Percentiles rank a stretch among this genome's conserved stretches.
Evolutionary conservation across 2,888 invertebrate species (phyloP).

Genomic region (Phyllotreta striolata): DNA sequence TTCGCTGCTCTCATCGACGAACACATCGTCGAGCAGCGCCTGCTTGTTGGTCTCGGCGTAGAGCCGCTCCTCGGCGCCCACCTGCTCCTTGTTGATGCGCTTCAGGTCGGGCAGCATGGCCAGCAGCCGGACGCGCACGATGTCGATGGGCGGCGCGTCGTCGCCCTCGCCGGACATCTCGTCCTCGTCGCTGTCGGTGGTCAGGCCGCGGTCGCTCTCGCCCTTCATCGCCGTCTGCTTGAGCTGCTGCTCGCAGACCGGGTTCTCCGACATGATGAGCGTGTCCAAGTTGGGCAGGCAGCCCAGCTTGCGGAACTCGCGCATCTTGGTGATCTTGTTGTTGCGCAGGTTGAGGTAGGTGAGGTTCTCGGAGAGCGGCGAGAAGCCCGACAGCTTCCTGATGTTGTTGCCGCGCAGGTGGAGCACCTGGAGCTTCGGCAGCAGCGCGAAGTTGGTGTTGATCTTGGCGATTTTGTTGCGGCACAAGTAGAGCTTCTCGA

Average conservation of each 20-base stretch:
- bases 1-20: slow-evolving; percentile 55
- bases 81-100: slow-evolving; percentile 65
- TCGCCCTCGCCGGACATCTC: slow-evolving; percentile 51
- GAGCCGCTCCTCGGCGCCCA: slow-evolving; percentile 65
- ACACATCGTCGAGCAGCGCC: slow-evolving; percentile 52
- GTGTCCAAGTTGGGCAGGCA: slow-evolving; percentile 63
- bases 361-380: slow-evolving; percentile 59
- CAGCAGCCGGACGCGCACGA: slow-evolving; percentile 56
- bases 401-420: slow-evolving; percentile 77
- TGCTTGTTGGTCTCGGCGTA: slow-evolving; percentile 48
- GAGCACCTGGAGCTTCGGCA: slow-evolving; percentile 71
- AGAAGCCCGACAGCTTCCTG: slow-evolving; percentile 65
- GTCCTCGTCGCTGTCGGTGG: slow-evolving; percentile 35
- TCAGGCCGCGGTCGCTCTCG: background rate
- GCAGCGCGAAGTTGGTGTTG: slow-evolving; percentile 64
- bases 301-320: slow-evolving; percentile 65
- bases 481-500: slow-evolving; percentile 76
- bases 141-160: slow-evolving; percentile 56
- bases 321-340: slow-evolving; percentile 64
- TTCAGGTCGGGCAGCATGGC: slow-evolving; percentile 65
- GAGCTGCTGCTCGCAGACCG: slow-evolving; percentile 50
- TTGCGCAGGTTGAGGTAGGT: slow-evolving; percentile 67
- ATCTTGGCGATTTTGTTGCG: slow-evolving; percentile 49
- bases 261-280: slow-evolving; percentile 66
- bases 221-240: too few relatives aligned